Conservation (phyloP, 2,888 invertebrate genomes). For the Polyommatus iphigenia region DNA sequence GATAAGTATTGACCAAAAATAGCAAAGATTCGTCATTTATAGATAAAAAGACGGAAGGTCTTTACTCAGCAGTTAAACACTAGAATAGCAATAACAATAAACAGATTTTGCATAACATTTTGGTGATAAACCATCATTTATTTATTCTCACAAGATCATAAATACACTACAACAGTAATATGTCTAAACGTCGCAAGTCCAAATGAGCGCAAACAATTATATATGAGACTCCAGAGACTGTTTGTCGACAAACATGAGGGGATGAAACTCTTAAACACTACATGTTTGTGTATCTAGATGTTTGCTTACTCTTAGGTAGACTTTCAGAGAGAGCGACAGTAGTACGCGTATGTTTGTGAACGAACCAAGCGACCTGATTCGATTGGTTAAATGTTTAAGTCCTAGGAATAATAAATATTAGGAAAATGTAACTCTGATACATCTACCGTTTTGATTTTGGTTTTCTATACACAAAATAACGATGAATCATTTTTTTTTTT, state of each 20-base stretch:
- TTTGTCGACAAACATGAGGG: background rate
- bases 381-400: background rate
- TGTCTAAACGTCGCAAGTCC: background rate
- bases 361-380: background rate
- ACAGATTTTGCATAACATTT: too few relatives aligned
- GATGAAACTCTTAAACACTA: background rate
- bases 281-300: background rate
- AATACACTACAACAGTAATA: background rate
- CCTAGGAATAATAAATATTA: too few relatives aligned
- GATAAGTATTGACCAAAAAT: too few relatives aligned
- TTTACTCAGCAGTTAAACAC: too few relatives aligned
- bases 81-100: too few relatives aligned
- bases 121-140: background rate
- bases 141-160: background rate
- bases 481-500: too few relatives aligned
- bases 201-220: conserved; percentile 11
- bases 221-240: conserved; percentile 2
- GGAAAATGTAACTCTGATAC: too few relatives aligned
- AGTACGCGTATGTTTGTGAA: too few relatives aligned
- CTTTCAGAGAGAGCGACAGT: background rate
- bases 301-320: background rate
- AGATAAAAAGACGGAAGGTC: too few relatives aligned
- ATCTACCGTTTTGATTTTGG: too few relatives aligned
- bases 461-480: too few relatives aligned
- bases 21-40: too few relatives aligned